Conservation (phyloP, 2,113 vertebrate species). For the Eubucco bourcierii region DNA sequence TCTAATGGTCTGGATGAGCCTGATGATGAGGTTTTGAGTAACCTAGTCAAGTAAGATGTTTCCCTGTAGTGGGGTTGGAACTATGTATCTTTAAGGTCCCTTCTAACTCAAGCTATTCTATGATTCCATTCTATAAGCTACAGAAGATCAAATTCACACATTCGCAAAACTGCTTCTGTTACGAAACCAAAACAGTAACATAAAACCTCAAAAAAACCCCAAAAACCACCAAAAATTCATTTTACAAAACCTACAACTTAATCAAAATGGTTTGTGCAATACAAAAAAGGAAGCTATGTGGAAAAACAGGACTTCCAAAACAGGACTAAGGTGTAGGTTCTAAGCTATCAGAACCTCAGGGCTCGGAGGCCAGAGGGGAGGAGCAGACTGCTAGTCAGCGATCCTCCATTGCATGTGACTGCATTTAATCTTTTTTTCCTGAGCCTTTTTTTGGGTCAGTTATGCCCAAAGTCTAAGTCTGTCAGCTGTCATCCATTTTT, state of each 20-base stretch:
- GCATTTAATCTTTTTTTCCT: not conserved
- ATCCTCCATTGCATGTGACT: not conserved
- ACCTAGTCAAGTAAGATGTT: too few relatives aligned
- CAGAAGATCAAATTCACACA: not conserved
- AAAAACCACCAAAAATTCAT: not conserved
- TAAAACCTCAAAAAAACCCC: not conserved
- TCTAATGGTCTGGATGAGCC: not conserved
- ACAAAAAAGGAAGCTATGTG: not conserved
- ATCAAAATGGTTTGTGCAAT: not conserved
- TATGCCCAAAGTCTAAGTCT: not conserved
- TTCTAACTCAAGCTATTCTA: too few relatives aligned
- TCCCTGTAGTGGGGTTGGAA: too few relatives aligned
- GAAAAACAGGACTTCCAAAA: not conserved
- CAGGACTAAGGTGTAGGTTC: not conserved
- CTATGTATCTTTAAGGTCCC: too few relatives aligned
- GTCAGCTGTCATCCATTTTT: constrained; percentile 3
- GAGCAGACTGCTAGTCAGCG: not conserved
- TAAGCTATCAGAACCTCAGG: not conserved
- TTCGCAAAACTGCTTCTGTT: not conserved
- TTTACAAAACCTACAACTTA: not conserved
- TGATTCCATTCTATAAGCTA: not conserved
- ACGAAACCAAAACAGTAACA: not conserved
- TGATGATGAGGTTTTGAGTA: too few relatives aligned
- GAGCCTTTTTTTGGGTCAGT: not conserved
- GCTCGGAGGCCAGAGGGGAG: not conserved